phyloP scores from a whole-genome alignment of 2,113 vertebrate genomes.

The Sakesphorus luctuosus region DNA sequence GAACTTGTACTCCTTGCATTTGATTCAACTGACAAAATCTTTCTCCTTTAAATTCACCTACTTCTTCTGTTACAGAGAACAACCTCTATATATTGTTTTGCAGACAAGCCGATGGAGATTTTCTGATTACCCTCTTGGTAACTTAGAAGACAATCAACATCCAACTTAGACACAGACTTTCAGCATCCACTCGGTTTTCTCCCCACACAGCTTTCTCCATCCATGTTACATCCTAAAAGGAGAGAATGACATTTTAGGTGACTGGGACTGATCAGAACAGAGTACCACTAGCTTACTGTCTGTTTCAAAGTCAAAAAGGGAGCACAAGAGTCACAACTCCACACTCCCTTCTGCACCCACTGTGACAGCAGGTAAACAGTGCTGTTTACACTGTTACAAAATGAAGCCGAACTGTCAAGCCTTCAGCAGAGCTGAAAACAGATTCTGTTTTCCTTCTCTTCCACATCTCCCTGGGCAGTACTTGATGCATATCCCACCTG shows the following conservation, averaged over 20 bases:
- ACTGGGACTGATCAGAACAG: neutral
- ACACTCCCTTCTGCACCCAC: neutral
- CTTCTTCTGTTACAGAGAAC: neutral
- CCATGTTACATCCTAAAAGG: neutral
- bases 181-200: neutral
- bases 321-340: neutral
- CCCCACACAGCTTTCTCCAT: neutral
- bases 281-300: neutral
- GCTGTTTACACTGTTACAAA: neutral
- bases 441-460: neutral
- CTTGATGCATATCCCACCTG: neutral
- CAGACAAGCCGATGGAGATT: neutral
- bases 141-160: neutral
- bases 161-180: neutral
- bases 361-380: neutral
- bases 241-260: neutral
- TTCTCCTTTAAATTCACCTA: neutral
- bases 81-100: neutral
- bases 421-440: neutral
- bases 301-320: neutral
- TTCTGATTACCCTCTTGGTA: neutral
- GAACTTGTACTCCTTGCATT: neutral
- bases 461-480: neutral
- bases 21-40: neutral
- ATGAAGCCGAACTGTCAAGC: neutral